These are phyloP conservation scores for Prunella fulvescens DNA, from an alignment of 2,113 vertebrate genomes.

Conservation along the genomic window DNA sequence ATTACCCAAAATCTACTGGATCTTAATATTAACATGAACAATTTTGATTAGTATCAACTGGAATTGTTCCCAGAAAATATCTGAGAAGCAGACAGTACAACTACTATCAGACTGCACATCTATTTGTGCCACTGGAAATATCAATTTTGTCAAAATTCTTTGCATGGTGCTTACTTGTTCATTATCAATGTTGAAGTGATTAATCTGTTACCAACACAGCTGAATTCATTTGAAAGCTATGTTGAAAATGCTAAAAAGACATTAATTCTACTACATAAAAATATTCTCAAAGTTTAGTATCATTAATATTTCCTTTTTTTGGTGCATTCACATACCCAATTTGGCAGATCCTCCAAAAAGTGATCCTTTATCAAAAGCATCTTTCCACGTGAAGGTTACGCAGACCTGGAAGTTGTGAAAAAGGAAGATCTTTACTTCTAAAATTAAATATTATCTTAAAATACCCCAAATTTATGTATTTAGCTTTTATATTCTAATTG, in stretches of 20 bases:
- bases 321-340: conserved; percentile 79
- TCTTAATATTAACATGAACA: background rate
- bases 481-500: background rate
- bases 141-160: background rate
- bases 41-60: background rate
- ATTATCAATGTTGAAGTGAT: background rate
- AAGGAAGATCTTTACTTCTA: background rate
- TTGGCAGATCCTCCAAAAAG: conserved; percentile 97
- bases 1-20: background rate
- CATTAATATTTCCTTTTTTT: background rate
- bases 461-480: background rate
- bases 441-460: background rate
- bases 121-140: background rate
- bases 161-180: background rate
- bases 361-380: conserved; percentile 99
- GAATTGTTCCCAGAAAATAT: background rate
- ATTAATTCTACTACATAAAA: background rate
- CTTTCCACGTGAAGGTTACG: conserved; percentile 98
- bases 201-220: background rate
- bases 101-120: background rate
- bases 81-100: background rate
- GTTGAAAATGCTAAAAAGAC: background rate
- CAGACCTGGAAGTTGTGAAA: conserved; percentile 79
- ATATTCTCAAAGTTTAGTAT: background rate
- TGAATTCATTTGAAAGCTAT: background rate